Percentiles rank a stretch among this genome's conserved stretches.
Conservation (phyloP, 2,113 vertebrate species). For the Lates calcarifer region DNA sequence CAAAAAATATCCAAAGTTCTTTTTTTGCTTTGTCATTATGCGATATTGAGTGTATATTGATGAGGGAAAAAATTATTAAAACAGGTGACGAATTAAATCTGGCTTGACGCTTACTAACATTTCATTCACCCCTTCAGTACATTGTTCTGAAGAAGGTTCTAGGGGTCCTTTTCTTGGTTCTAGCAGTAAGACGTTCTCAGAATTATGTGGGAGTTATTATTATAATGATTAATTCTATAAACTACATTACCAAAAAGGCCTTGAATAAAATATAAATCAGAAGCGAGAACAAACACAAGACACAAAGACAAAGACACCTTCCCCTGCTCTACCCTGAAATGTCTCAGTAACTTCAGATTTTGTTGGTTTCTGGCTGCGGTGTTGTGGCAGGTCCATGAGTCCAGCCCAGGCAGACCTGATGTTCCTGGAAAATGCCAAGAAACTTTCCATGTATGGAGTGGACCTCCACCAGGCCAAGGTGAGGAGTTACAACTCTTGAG, state of each 20-base stretch:
- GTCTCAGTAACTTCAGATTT: neutral
- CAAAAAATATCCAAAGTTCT: no score
- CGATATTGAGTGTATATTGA: no score
- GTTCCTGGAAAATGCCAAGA: constrained; percentile 99
- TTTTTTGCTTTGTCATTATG: no score
- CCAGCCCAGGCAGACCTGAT: constrained; percentile 97
- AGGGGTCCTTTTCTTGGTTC: no score
- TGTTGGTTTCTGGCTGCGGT: neutral
- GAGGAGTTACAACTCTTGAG: constrained; percentile 18
- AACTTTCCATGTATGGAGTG: constrained; percentile 98
- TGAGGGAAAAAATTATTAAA: no score
- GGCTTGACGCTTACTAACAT: no score
- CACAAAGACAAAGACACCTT: neutral
- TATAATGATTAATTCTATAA: neutral
- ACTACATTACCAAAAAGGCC: neutral
- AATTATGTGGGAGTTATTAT: no score
- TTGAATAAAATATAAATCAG: neutral
- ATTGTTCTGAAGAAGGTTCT: no score
- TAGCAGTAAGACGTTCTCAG: no score
- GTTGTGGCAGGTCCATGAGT: constrained; percentile 90
- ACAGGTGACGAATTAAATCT: no score
- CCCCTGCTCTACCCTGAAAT: neutral
- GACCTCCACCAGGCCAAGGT: constrained; percentile 99
- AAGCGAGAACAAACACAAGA: no score
- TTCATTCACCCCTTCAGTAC: no score